Conservation (phyloP, 2,888 invertebrate species). For the Drosophila testacea region DNA sequence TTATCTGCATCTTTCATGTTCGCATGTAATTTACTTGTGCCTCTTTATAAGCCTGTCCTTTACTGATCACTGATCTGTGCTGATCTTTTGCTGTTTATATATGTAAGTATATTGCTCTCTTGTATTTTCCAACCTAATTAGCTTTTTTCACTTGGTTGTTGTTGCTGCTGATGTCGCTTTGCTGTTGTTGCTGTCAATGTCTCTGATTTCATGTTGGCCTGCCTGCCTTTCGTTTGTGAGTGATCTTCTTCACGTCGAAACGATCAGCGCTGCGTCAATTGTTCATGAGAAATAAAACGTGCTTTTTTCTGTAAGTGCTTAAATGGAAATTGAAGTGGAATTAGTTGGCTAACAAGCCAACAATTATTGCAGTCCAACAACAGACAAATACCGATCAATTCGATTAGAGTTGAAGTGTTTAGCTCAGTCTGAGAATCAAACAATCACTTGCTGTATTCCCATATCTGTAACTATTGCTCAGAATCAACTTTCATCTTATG, state of each 20-base stretch:
- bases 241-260: conserved; percentile 58
- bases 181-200: conserved; percentile 39
- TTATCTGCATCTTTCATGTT: conserved; percentile 79
- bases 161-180: conserved; percentile 27
- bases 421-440: conserved; percentile 25
- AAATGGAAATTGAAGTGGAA: conserved; percentile 75
- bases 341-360: conserved; percentile 72
- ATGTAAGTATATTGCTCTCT: conserved; percentile 2
- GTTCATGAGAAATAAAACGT: conserved; percentile 76
- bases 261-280: conserved; percentile 58
- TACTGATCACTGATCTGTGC: conserved; percentile 28
- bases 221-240: conserved; percentile 38
- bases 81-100: conserved; percentile 29
- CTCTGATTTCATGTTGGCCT: conserved; percentile 27
- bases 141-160: conserved; percentile 66
- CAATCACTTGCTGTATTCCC: neutral
- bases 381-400: conserved; percentile 31
- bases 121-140: conserved; percentile 70
- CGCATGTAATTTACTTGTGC: conserved; percentile 76
- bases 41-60: conserved; percentile 19
- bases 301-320: conserved; percentile 65
- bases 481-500: neutral
- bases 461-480: neutral
- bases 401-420: conserved; percentile 21
- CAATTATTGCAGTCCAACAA: conserved; percentile 51